These are phyloP conservation scores for Lepidocyrtinus sp. DNA, from an alignment of 2,888 invertebrate species.

Conservation along the genomic window DNA sequence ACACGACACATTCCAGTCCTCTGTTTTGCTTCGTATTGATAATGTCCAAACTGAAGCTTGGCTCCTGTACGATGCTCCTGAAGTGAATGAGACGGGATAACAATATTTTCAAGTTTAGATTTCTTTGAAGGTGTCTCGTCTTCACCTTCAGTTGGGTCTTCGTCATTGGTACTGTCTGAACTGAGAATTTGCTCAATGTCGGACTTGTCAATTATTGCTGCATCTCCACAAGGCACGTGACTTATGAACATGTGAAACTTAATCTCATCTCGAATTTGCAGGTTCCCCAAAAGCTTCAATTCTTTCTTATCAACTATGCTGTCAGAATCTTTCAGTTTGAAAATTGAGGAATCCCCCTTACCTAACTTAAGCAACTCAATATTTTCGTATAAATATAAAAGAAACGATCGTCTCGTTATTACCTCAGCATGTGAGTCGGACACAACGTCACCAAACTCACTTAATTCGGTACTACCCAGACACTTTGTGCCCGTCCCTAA, in stretches of 20 bases:
- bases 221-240: constrained; percentile 94
- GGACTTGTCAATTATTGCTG: constrained; percentile 82
- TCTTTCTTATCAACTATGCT: not conserved
- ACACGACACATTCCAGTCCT: constrained; percentile 81
- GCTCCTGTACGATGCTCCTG: constrained; percentile 85
- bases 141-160: not conserved
- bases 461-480: constrained; percentile 80
- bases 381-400: constrained; percentile 83
- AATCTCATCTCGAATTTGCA: constrained; percentile 76
- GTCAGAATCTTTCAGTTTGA: constrained; percentile 23
- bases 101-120: constrained; percentile 32
- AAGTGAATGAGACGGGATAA: not conserved
- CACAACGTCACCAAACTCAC: constrained; percentile 79
- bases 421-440: constrained; percentile 96
- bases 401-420: constrained; percentile 85
- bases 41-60: constrained; percentile 72
- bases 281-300: constrained; percentile 70
- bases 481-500: constrained; percentile 94
- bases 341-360: constrained; percentile 42
- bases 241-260: constrained; percentile 89
- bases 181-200: too few species aligned
- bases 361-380: constrained; percentile 72
- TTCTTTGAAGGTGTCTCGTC: constrained; percentile 44
- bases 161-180: too few species aligned
- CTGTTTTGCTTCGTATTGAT: constrained; percentile 76